Evolutionary conservation across 2,797 vertebrate species (phyloP), one percentile per base, ranked within the genome.

Genomic region (Melanogrammus aeglefinus): DNA sequence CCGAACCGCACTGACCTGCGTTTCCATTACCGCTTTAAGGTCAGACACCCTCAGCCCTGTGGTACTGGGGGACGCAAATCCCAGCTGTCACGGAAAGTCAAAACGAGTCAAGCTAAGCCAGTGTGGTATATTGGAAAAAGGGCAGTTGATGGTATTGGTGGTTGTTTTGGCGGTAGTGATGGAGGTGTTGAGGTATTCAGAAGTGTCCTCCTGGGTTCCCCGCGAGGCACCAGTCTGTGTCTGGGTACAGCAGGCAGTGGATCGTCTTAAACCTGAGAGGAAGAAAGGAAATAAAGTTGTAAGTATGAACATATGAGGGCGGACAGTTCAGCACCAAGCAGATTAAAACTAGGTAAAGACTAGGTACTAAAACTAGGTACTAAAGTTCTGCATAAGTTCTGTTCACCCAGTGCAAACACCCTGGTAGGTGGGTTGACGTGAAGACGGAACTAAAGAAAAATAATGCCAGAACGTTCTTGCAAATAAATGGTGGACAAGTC

Each of bases 231-330:
- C 97, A 98, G 66, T 91, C 87, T 0, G 96, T 97, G 27, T 96
- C 93, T 12, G 97, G 95, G 82, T 97, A 98, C 83, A 98, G 95
- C 7, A 95, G 95, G 87, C 97, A 99, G 83, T 99, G 98, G 77
- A 99, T 86, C 0, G 97, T 97, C 91, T 96, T 96, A 87, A 98
- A 99, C 88, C 98, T 99, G 88, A 33, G 29, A 71, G 29, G 69
- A 33, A 21, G 6, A 57, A 57, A 16, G 18, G 4, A 14, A 47
- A 47, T 63, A 63, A 63, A 63, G 57, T 9, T 24, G n/a, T 24
- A 63, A n/a, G 57, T 63, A 3, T 1, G 0, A 16, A 33, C 69
- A 29, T 3, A 1, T 69, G n/a, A 69, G 63, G 66, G 18, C 18
- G 2, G 21, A 21, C 47, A 51, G 13, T 14, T 51, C 47, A 18